phyloP scores from a whole-genome alignment of 2,888 invertebrate genomes.

The Hydrotaea diabolus region DNA sequence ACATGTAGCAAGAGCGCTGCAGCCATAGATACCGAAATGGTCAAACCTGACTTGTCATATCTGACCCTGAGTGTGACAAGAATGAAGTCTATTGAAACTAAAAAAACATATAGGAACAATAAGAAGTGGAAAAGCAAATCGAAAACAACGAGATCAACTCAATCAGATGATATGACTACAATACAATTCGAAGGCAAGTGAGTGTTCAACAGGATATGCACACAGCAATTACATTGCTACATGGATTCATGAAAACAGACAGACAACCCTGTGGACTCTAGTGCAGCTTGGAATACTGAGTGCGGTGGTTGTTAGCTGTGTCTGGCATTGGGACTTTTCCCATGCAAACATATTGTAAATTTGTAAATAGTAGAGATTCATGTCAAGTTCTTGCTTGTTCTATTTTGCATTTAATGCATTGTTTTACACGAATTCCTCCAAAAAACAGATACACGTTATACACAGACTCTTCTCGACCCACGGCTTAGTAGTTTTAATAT shows the following conservation, averaged over 20 bases:
- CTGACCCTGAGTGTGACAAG: background rate
- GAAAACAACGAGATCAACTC: constrained; percentile 1
- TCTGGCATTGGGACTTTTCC: constrained; percentile 1
- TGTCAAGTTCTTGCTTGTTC: background rate
- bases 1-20: too few species aligned
- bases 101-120: background rate
- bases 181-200: background rate
- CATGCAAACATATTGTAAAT: background rate
- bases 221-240: background rate
- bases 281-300: background rate
- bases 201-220: background rate
- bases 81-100: background rate
- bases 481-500: background rate
- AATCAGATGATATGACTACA: background rate
- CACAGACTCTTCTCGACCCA: background rate
- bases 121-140: background rate
- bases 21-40: background rate
- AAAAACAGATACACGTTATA: background rate
- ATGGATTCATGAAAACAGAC: too few species aligned
- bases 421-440: constrained; percentile 13
- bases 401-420: constrained; percentile 26
- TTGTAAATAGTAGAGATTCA: background rate
- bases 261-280: too few species aligned
- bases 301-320: background rate
- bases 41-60: background rate